Base-by-base conservation (phyloP, 2,888 invertebrate species). In the Zhengitettix transpicula region DNA sequence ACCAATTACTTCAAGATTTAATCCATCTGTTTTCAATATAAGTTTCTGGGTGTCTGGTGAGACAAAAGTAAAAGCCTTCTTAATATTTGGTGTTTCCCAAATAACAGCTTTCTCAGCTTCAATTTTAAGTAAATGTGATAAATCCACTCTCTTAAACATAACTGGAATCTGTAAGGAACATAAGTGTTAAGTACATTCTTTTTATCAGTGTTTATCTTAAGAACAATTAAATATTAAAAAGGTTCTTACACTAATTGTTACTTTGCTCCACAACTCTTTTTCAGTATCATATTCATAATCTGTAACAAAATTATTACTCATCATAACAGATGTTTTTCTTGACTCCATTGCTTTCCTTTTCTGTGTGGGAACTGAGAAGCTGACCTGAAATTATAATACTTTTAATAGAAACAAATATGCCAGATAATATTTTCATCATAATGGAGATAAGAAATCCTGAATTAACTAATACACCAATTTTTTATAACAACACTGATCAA, bases 21-120 rank as follows among this genome's bases (percentile, higher is more conserved):
- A 87, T 7, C 98, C 99, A 69, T 99, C 98, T 0, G 98, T 98
- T 73, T 91, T 90, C 1, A 99, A 76, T 63, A 83, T 79, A 0
- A 85, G 73, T 15, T 78, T 62, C 41, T 69, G 68, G 55, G 72
- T 71, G 17, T 80, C 75, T 56, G 81, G 78, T 67, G 84, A 84
- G 68, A 79, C 78, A 63, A 85, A 86, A 0, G 89, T 84, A 59
- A 97, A 89, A 0, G 94, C 93, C 61, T 89, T 80, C 67, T 83
- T 89, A 61, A 98, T 92, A 52, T 83, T 78, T 1, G 83, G 81
- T 0, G 89, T 82, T 73, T 92, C 84, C 72, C 89, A 84, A 10
- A 98, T 77, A 0, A 94, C 81, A 0, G 87, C 81, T 68, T 81
- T 86, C 47, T 72, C 72, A 0, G 89, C 87, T 3, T 84, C 77